A percentile compares a stretch with the other conserved stretches of the same genome.
Evolutionary conservation across 2,888 invertebrate genomes (phyloP).

Genomic region (Agriopis aurantiaria): DNA sequence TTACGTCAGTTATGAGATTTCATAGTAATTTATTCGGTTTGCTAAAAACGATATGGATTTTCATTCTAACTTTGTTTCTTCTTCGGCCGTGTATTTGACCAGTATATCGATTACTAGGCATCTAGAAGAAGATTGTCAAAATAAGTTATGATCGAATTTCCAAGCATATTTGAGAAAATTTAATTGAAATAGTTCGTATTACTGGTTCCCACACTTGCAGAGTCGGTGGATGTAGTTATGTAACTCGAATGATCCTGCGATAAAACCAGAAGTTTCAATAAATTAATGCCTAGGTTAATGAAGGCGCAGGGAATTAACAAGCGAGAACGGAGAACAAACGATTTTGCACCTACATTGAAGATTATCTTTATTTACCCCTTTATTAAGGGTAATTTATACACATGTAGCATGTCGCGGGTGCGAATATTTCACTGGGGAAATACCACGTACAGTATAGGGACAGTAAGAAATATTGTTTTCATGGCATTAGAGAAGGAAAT

Average conservation of each 20-base stretch:
- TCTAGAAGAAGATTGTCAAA: too few relatives aligned
- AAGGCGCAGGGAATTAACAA: conserved; percentile 26
- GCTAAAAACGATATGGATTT: too few relatives aligned
- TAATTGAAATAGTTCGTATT: too few relatives aligned
- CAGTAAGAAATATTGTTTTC: conserved; percentile 17
- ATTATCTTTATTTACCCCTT: conserved; percentile 42
- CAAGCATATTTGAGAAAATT: too few relatives aligned
- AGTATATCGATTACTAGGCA: too few relatives aligned
- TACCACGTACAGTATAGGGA: conserved; percentile 1
- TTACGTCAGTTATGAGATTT: too few relatives aligned
- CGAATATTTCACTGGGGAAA: conserved; percentile 39
- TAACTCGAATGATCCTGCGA: neutral
- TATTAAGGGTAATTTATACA: conserved; percentile 43
- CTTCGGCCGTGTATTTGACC: too few relatives aligned
- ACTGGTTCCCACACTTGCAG: too few relatives aligned
- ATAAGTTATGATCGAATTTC: too few relatives aligned
- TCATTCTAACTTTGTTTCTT: too few relatives aligned
- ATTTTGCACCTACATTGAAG: conserved; percentile 38
- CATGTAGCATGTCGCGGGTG: conserved; percentile 34
- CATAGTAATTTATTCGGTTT: too few relatives aligned
- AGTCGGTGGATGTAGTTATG: too few relatives aligned
- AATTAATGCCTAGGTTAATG: conserved; percentile 31
- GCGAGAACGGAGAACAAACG: conserved; percentile 37
- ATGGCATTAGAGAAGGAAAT: neutral
- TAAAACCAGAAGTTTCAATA: conserved; percentile 18